Evolutionary conservation across 2,113 vertebrate species (phyloP), one percentile per base, ranked within the genome.

Genomic region (Pithys albifrons): DNA sequence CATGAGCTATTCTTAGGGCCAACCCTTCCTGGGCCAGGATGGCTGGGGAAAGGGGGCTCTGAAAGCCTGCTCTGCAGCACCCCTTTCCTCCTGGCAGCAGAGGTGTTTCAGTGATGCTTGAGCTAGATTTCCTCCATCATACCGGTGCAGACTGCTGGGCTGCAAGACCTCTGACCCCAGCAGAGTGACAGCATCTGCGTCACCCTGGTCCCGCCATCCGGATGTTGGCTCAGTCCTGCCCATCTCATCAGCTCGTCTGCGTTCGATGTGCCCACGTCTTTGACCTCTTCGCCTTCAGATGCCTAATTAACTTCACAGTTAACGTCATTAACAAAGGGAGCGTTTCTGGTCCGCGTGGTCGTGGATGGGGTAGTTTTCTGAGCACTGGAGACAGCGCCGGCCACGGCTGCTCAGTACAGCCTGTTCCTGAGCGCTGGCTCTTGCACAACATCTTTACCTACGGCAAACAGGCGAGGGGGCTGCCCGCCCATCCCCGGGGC

Each of bases 61-160:
- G 28, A 54, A 39, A 49, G 14, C 19, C 62, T 67, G 35, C 52
- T 62, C 43, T 4, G 27, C 71, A 52, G 65, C 62, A 76, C 23
- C 19, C 10, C 19, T 65, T 15, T 39, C 27, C n/a, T 52, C 45
- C 59, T 12, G 59, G 45, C 46, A 71, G 19, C 1, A 1, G 37
- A 54, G 5, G 16, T 48, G 54, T 66, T 73, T 59, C 54, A 29
- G 43, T 16, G 70, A 31, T 2, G 51, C 29, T 0, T 66, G 35
- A 48, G 16, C 25, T 62, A 12, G 15, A 14, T 59, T 77, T 71
- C 27, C 35, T 59, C 78, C 57, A 13, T 4, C 1, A 1, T 5
- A 33, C 23, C 1, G 0, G 43, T 0, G 3, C 17, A 35, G 31
- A 9, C 23, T n/a, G 55, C n/a, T 9, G 61, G 29, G 22, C 72